Conservation (phyloP, 2,888 invertebrate species). For the Ormyrus thymus region DNA sequence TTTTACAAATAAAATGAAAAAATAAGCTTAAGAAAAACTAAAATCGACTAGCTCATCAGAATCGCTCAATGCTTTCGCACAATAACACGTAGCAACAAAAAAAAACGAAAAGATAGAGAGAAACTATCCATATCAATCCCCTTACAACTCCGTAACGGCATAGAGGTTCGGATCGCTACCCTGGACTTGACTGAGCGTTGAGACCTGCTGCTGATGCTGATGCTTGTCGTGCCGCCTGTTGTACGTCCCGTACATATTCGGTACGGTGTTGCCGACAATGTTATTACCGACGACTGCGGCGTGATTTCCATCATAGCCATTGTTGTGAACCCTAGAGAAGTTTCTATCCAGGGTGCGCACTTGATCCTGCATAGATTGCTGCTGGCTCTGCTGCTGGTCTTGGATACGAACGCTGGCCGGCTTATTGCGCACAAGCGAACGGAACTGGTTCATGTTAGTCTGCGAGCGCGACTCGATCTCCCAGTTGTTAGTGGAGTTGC, state of each 20-base stretch:
- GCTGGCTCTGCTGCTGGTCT: slow-evolving; percentile 63
- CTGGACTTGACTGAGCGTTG: slow-evolving; percentile 72
- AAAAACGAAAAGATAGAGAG: not conserved
- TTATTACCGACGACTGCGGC: slow-evolving; percentile 65
- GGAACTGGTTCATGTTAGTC: slow-evolving; percentile 76
- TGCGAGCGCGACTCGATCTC: slow-evolving; percentile 72
- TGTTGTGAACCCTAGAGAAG: slow-evolving; percentile 66
- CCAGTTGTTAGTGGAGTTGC: slow-evolving; percentile 59
- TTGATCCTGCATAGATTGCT: slow-evolving; percentile 66
- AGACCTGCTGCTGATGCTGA: slow-evolving; percentile 62
- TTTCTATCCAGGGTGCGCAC: slow-evolving; percentile 73
- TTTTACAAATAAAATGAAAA: no score
- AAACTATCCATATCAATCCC: not conserved
- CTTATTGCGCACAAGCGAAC: slow-evolving; percentile 75
- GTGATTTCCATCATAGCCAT: slow-evolving; percentile 52
- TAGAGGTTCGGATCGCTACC: slow-evolving; percentile 79
- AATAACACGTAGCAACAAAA: not conserved
- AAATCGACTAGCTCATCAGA: no score
- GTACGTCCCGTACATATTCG: slow-evolving; percentile 74
- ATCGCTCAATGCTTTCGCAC: no score
- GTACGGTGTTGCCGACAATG: slow-evolving; percentile 66
- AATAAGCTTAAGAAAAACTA: no score
- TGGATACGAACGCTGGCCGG: slow-evolving; percentile 70
- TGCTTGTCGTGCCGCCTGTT: slow-evolving; percentile 71
- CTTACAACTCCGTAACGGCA: slow-evolving; percentile 84